Evolutionary conservation across 2,888 invertebrate species (phyloP).

Genomic region (Diplazon laetatorius): DNA sequence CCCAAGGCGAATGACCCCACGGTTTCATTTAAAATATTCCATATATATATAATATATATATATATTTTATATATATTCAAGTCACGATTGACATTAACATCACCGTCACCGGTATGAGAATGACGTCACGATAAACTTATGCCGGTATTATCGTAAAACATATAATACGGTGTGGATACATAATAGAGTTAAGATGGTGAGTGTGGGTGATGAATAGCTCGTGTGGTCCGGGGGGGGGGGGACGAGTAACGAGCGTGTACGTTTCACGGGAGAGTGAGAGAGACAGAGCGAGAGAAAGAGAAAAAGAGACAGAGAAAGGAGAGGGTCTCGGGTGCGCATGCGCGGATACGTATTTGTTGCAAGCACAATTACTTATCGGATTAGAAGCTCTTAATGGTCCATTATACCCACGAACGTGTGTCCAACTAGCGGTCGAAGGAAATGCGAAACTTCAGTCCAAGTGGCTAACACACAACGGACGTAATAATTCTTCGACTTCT

Average conservation of each 20-base stretch:
- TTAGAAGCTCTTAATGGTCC: slow-evolving; percentile 57
- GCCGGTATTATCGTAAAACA: slow-evolving; percentile 36
- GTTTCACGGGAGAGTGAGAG: neutral
- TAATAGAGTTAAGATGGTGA: neutral
- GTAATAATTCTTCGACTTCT: slow-evolving; percentile 48
- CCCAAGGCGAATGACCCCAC: too few relatives aligned
- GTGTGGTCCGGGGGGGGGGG: slow-evolving; percentile 31
- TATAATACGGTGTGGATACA: slow-evolving; percentile 19
- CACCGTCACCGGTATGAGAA: neutral
- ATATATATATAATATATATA: neutral
- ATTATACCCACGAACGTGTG: slow-evolving; percentile 54
- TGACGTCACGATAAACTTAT: slow-evolving; percentile 58
- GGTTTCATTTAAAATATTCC: too few relatives aligned
- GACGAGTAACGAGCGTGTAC: slow-evolving; percentile 13
- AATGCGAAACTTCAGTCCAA: slow-evolving; percentile 33
- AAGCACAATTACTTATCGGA: slow-evolving; percentile 60
- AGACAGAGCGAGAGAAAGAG: neutral
- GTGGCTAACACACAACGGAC: slow-evolving; percentile 9
- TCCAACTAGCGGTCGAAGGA: slow-evolving; percentile 43
- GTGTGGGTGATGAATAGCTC: slow-evolving; percentile 58
- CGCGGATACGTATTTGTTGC: slow-evolving; percentile 40
- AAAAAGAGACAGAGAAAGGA: neutral
- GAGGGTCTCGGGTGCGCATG: slow-evolving; percentile 25
- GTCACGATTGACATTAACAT: slow-evolving; percentile 63
- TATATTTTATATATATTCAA: slow-evolving; percentile 9